These are phyloP conservation scores for Myotis lucifugus DNA, from an alignment of 2,113 vertebrate species.

Conservation along the genomic window DNA sequence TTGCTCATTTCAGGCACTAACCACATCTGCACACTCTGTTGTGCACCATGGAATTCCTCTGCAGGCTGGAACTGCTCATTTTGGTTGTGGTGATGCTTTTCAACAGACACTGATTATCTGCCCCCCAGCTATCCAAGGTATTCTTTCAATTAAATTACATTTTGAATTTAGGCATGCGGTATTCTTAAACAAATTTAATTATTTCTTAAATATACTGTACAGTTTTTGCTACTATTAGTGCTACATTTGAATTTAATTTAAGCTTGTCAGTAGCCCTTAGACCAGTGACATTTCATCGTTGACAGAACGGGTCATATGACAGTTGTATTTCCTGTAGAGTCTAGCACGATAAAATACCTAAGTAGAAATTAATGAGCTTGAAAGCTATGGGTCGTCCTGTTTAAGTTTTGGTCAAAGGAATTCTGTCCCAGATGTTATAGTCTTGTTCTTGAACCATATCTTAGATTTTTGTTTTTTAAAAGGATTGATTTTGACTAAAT, in stretches of 20 bases:
- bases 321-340: neutral
- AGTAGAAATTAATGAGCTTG: neutral
- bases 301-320: neutral
- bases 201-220: neutral
- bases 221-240: neutral
- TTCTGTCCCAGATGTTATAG: neutral
- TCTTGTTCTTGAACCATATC: neutral
- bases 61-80: constrained; percentile 94
- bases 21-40: constrained; percentile 92
- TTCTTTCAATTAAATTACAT: constrained; percentile 38
- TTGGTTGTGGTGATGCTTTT: constrained; percentile 96
- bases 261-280: neutral
- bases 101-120: constrained; percentile 97
- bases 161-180: constrained; percentile 1
- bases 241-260: constrained; percentile 56
- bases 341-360: neutral
- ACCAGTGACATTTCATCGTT: neutral
- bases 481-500: neutral
- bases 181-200: constrained; percentile 1
- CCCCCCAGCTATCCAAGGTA: constrained; percentile 96
- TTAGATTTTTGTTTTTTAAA: neutral
- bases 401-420: constrained; percentile 17
- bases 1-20: constrained; percentile 87
- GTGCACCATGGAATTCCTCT: constrained; percentile 96
- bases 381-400: neutral